Base-by-base conservation (phyloP, 2,888 invertebrate genomes). In the Orthonevra nobilis region DNA sequence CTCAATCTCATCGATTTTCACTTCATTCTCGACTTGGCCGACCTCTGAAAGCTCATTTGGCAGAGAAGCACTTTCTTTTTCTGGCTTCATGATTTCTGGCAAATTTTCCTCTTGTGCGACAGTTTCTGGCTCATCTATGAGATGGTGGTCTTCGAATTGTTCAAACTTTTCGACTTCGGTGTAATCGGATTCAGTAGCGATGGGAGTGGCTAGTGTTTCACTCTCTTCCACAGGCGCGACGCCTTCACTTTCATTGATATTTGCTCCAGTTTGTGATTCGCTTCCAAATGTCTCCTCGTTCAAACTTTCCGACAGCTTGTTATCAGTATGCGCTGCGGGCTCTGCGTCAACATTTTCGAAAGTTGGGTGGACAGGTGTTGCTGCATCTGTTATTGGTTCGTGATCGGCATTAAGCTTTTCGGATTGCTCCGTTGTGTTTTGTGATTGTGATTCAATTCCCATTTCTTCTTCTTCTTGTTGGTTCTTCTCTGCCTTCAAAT, bases 161-260 rank as follows among this genome's bases (percentile, higher is more conserved):
- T 79, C 61, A 56, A 74, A 74, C 17, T 72, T 73, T 44, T 81
- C 69, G 23, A 69, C 68, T 68, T 81, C 81, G 69, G 69, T 74
- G 19, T 69, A 52, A 40, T 81, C 81, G 28, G 73, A 63, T 52
- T 81, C 81, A 15, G 23, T 42, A 30, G 34, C 23, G 20, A 44
- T 48, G 36, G 83, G 83, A 79, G 83, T 56, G 72, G 75, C 82
- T 81, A 82, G 81, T 82, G 83, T 82, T 83, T 84, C 84, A 82
- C 82, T 85, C 82, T 85, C 83, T 81, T 17, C 20, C 6, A 15
- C 58, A 17, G 28, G 34, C 28, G 66, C 52, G 42, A 75, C 64
- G 10, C 52, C 69, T 75, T 83, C 84, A 58, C 72, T 70, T 68
- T 72, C 77, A 58, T 79, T 79, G 56, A 54, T 60, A 79, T 68